Evolutionary conservation across 2,113 vertebrate species (phyloP), one percentile per base, ranked within the genome.

Genomic region (Marmota flaviventris): DNA sequence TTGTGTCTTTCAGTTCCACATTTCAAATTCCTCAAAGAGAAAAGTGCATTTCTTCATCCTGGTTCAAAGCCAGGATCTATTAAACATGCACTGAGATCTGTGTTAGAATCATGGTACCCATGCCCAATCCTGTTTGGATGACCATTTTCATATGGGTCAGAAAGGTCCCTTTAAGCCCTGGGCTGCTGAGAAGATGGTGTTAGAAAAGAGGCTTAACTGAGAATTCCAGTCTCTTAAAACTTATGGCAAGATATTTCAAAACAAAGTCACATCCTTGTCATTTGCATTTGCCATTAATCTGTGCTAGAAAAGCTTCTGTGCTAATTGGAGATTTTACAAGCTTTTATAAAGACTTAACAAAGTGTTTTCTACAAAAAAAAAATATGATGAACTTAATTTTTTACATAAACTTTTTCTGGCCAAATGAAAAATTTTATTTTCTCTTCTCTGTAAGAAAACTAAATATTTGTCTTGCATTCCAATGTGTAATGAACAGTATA

Each of bases 311-410:
- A 85, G 4, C 24, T 53, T n/a, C 22, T 7, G 12, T 39, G 32
- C n/a, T 53, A 22, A 13, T 48, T 84, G 32, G 39, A 77, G 70
- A 51, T 51, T 89, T 22, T 65, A 73, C 1, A 83, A 85, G 63
- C 37, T 25, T 84, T 18, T 48, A 24, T 77, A 85, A 34, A 97
- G 9, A 65, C 51, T 67, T 79, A 18, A 58, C 76, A 75, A 51
- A 42, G 10, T 58, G 2, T 75, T 85, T 96, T 63, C 51, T 72
- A 32, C 65, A 76, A 93, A 92, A 53, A 93, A 92, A 53, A 16
- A 17, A 53, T 13, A 53, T 17, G 4, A 14, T 34, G 1, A 67
- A 37, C 20, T 39, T 79, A 79, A 65, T 70, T 84, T 89, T 94
- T 89, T 53, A 83, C 70, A 88, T 83, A 39, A 8, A 8, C 56